phyloP scores from a whole-genome alignment of 2,797 vertebrate genomes.

The Poeciliopsis turneri region DNA sequence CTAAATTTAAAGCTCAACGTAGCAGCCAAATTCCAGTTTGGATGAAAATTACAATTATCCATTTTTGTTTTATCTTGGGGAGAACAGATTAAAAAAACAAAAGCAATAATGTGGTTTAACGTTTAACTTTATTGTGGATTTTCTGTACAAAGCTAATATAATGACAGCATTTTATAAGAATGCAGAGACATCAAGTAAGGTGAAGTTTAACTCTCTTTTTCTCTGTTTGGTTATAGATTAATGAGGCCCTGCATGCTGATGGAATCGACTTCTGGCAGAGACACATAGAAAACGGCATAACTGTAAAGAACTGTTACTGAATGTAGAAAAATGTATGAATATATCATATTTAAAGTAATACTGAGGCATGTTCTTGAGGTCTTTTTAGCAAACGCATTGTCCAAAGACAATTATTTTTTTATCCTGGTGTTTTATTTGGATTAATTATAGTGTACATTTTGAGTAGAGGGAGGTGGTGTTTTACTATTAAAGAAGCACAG shows the following conservation, averaged over 20 bases:
- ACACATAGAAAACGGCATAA: constrained; percentile 14
- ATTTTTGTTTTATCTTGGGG: neutral
- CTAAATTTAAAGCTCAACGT: neutral
- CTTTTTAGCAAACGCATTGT: constrained; percentile 22
- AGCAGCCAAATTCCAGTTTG: neutral
- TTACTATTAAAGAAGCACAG: constrained; percentile 13
- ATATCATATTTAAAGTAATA: constrained; percentile 51
- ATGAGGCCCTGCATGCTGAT: constrained; percentile 14
- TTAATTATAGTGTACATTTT: constrained; percentile 12
- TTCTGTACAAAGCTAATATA: neutral
- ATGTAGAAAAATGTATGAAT: constrained; percentile 35
- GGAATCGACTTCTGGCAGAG: constrained; percentile 25
- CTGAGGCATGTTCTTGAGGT: constrained; percentile 28
- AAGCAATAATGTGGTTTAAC: neutral
- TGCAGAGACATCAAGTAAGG: neutral
- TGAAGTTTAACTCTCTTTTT: constrained; percentile 10
- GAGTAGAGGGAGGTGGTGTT: neutral
- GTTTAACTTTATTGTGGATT: neutral
- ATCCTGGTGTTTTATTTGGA: neutral
- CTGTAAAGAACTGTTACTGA: constrained; percentile 32
- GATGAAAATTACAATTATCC: neutral
- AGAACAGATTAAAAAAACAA: neutral
- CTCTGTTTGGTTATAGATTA: constrained; percentile 61
- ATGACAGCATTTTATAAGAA: neutral
- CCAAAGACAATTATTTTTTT: constrained; percentile 6